Evolutionary conservation across 2,113 vertebrate species (phyloP), one percentile per base, ranked within the genome.

Genomic region (Pongo abelii): DNA sequence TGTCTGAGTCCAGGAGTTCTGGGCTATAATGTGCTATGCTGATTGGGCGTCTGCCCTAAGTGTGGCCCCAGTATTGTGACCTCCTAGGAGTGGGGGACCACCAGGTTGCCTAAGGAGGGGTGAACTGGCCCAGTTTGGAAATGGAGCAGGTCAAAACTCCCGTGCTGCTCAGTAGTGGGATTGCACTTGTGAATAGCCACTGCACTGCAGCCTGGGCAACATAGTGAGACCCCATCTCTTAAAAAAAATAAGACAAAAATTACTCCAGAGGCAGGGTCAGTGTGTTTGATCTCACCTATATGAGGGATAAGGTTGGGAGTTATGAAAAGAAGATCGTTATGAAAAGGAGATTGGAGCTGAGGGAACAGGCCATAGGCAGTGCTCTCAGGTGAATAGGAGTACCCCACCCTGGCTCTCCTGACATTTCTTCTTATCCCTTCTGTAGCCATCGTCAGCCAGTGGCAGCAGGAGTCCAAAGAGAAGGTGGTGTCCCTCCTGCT

Each of bases 401-500:
- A 9, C 48, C 6, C n/a, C 10, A n/a, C 22, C 57, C 57, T 40
- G 2, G 23, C 50, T 91, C 3, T 52, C 57, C 64, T 95, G 30
- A 93, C 92, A 46, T 64, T 96, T 12, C 61, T n/a, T 96, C 38
- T 91, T 70, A 20, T 89, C 48, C 84, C 38, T 50, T 85, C 72
- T 84, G 8, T 96, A 99, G 99, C 99, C 81, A 98, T 99, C 91
- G 99, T 99, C 98, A 99, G 99, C 98, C 99, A 99, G 94, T 99
- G 99, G 99, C 99, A 99, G 81, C 99, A 99, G 96, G 99, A 99
- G 98, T 99, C 99, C 35, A 99, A 99, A 96, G 99, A 99, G 97
- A 99, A 99, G 79, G 99, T 99, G 40, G 99, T 99, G 78, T 99
- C 99, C 32, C 99, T 99, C 97, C 98, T 99, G 91, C 98, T 99